These are phyloP conservation scores for Spatulosminthurus flaviceps DNA, from an alignment of 2,888 invertebrate genomes.

Conservation along the genomic window DNA sequence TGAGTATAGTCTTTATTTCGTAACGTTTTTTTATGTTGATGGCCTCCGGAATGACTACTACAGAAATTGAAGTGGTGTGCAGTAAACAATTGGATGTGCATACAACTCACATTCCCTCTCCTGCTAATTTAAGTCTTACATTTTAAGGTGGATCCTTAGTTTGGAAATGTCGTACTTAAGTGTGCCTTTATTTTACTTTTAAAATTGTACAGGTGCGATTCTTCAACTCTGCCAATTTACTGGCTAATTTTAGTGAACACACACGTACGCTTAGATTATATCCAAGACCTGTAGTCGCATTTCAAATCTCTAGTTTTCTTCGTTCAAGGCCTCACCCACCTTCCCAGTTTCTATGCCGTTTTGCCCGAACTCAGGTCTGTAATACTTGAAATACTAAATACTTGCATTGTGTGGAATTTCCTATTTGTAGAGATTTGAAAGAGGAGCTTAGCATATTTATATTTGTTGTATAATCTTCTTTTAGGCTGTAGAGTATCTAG, in stretches of 20 bases:
- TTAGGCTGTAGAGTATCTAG: constrained; percentile 96
- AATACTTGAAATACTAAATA: background rate
- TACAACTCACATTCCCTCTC: too few species aligned
- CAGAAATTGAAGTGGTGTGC: too few species aligned
- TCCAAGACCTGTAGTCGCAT: constrained; percentile 98
- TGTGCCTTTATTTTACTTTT: too few species aligned
- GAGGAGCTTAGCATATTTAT: background rate
- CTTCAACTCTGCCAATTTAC: constrained; percentile 95
- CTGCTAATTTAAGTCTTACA: too few species aligned
- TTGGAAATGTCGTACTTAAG: too few species aligned
- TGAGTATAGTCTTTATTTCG: too few species aligned
- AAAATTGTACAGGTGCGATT: constrained; percentile 80
- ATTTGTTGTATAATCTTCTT: constrained; percentile 13
- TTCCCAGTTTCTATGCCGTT: constrained; percentile 87
- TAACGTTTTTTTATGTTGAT: too few species aligned
- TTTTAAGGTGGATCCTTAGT: too few species aligned
- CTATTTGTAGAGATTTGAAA: too few species aligned
- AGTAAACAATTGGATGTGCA: too few species aligned
- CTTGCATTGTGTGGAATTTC: background rate
- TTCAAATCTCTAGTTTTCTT: constrained; percentile 96
- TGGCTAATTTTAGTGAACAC: constrained; percentile 98
- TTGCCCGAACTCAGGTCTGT: constrained; percentile 88
- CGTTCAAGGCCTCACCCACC: constrained; percentile 86
- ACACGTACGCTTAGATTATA: constrained; percentile 94
- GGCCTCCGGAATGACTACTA: too few species aligned